These are phyloP conservation scores for Chymomyza procnemis DNA, from an alignment of 2,888 invertebrate species.

Conservation along the genomic window DNA sequence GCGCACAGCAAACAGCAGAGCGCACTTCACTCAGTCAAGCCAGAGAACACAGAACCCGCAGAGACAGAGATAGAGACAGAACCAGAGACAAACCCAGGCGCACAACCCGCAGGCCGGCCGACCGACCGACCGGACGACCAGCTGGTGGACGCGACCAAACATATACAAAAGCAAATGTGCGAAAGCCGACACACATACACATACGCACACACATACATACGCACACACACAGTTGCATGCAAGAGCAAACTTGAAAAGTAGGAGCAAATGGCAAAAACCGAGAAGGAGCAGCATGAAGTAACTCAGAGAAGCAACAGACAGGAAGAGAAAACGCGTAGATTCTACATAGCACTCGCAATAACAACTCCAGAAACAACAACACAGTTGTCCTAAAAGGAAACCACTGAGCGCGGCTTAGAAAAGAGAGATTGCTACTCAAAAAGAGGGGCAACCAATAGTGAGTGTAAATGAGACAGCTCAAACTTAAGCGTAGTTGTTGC, in stretches of 20 bases:
- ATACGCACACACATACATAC: conserved; percentile 4
- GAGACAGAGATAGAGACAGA: neutral
- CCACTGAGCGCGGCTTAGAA: neutral
- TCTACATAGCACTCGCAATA: conserved; percentile 4
- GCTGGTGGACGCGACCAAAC: conserved; percentile 34
- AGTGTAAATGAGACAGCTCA: conserved; percentile 39
- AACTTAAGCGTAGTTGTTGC: neutral
- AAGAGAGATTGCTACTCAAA: neutral
- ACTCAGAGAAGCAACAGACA: conserved; percentile 10
- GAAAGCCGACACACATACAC: conserved; percentile 43
- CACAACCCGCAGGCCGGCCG: conserved; percentile 24
- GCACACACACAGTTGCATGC: conserved; percentile 6
- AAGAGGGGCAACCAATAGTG: conserved; percentile 11
- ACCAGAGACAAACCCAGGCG: neutral
- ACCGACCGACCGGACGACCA: no score
- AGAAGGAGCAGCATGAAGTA: conserved; percentile 13
- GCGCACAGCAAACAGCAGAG: conserved; percentile 65
- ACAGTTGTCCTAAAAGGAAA: neutral
- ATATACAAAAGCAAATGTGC: conserved; percentile 63
- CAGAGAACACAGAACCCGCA: conserved; percentile 5
- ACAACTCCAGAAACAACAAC: neutral
- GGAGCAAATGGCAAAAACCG: conserved; percentile 47
- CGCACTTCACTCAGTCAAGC: conserved; percentile 44
- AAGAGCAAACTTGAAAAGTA: conserved; percentile 58
- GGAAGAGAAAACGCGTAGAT: conserved; percentile 21